Evolutionary conservation across 64 coral and sea anemone species (phyloP).

Genomic region (Acropora yongei): DNA sequence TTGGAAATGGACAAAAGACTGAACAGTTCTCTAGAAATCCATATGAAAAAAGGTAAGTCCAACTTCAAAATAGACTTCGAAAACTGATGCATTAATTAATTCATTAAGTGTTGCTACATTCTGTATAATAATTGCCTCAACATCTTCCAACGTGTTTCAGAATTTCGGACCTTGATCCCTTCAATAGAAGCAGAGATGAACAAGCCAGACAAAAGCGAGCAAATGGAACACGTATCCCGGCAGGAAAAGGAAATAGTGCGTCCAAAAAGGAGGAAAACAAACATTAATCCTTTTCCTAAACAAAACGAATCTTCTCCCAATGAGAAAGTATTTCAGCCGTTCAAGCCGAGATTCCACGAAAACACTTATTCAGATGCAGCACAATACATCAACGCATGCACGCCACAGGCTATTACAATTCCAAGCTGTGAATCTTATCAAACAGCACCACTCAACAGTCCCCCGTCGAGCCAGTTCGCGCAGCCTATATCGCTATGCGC

Average conservation of each 20-base stretch:
- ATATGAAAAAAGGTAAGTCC: constrained; percentile 71
- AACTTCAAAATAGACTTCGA: not conserved
- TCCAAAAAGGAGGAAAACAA: constrained; percentile 6
- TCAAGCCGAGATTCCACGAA: not conserved
- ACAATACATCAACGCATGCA: not conserved
- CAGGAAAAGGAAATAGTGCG: constrained; percentile 6
- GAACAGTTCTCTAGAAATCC: constrained; percentile 54
- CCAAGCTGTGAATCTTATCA: not conserved
- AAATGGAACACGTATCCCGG: not conserved
- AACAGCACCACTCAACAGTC: constrained; percentile 16
- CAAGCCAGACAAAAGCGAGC: constrained; percentile 19
- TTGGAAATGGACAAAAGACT: constrained; percentile 77
- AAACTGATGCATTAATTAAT: no score
- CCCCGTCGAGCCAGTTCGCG: not conserved
- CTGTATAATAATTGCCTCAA: no score
- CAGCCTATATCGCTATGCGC: not conserved
- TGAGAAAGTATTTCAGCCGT: not conserved
- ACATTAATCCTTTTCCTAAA: not conserved
- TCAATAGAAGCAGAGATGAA: constrained; percentile 1
- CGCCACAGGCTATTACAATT: not conserved
- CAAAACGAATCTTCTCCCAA: not conserved
- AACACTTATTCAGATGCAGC: not conserved
- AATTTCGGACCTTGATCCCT: not conserved
- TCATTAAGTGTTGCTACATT: no score
- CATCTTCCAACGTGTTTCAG: not conserved